Evolutionary conservation across 2,797 vertebrate genomes (phyloP).

Genomic region (Lerista edwardsae): DNA sequence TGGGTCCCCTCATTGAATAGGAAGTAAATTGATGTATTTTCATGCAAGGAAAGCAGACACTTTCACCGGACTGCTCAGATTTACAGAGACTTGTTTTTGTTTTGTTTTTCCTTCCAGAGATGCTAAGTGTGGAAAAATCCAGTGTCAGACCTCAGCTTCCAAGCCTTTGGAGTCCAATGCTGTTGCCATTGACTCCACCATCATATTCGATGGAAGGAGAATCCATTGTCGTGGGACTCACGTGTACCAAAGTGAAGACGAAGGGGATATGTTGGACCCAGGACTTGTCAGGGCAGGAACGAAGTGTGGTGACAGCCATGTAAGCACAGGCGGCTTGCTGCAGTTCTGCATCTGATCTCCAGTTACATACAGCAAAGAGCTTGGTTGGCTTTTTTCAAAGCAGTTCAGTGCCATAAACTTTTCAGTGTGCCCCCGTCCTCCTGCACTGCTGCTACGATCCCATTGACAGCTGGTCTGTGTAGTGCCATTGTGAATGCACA

Average conservation of each 20-base stretch:
- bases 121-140: conserved; percentile 96
- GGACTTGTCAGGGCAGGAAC: conserved; percentile 96
- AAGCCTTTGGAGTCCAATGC: conserved; percentile 90
- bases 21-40: not conserved
- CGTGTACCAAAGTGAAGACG: conserved; percentile 83
- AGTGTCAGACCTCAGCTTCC: conserved; percentile 86
- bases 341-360: not conserved
- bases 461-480: no score
- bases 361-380: not conserved
- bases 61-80: conserved; percentile 1
- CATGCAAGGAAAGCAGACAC: not conserved
- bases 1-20: not conserved
- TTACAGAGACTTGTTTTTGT: conserved; percentile 37
- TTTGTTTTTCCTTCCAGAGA: conserved; percentile 78
- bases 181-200: conserved; percentile 90
- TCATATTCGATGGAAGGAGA: conserved; percentile 69
- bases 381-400: not conserved
- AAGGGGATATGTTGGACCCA: conserved; percentile 92
- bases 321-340: conserved; percentile 71
- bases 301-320: conserved; percentile 90
- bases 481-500: no score
- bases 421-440: not conserved
- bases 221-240: conserved; percentile 91
- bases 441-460: no score
- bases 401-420: not conserved